Evolutionary conservation across 2,113 vertebrate species (phyloP).

Genomic region (Cichladusa arquata): DNA sequence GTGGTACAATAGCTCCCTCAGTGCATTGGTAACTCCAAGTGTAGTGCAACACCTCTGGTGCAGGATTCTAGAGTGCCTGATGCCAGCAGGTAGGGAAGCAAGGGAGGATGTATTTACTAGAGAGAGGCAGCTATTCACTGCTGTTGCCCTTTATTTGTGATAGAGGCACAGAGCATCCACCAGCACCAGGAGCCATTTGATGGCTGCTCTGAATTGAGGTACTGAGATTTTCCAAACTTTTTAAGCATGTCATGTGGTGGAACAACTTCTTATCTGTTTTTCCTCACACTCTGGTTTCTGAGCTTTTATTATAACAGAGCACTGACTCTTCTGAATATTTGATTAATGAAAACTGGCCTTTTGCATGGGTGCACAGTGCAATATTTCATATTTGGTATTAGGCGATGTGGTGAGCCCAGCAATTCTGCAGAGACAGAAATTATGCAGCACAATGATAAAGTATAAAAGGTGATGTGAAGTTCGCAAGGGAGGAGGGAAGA

Average conservation of each 20-base stretch:
- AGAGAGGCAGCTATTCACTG: background rate
- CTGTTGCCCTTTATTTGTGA: background rate
- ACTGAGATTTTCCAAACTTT: background rate
- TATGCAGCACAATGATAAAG: slow-evolving; percentile 15
- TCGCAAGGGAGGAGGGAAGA: background rate
- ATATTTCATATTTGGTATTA: slow-evolving; percentile 27
- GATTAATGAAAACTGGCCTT: slow-evolving; percentile 52
- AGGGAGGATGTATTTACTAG: background rate
- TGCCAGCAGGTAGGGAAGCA: background rate
- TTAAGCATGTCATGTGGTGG: background rate
- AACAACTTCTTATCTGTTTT: background rate
- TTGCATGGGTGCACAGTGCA: slow-evolving; percentile 14
- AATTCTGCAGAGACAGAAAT: background rate
- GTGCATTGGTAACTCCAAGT: fast-evolving
- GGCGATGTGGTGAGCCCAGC: background rate
- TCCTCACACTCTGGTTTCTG: background rate
- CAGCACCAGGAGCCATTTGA: background rate
- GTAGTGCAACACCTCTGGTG: background rate
- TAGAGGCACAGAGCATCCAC: background rate
- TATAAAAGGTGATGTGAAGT: slow-evolving; percentile 28
- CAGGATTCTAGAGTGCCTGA: background rate
- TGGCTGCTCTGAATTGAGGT: background rate
- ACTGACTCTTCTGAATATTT: slow-evolving; percentile 27
- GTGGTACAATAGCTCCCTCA: background rate
- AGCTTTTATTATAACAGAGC: background rate